These are phyloP conservation scores for Endomychus coccineus DNA, from an alignment of 2,888 invertebrate genomes.

Conservation along the genomic window DNA sequence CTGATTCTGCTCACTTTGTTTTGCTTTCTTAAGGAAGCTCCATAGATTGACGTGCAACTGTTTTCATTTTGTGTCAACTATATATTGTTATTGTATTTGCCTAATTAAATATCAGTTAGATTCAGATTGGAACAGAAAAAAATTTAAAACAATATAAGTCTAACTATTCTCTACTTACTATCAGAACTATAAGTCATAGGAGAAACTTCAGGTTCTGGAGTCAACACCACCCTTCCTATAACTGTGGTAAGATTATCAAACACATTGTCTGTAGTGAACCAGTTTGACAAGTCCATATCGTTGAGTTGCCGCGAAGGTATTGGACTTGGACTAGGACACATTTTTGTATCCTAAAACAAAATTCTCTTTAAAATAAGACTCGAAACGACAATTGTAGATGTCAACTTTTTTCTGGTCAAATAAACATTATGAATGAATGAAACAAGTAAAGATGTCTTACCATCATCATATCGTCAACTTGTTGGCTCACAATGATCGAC, in stretches of 20 bases:
- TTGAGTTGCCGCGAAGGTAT: conserved; percentile 37
- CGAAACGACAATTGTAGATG: too few species aligned
- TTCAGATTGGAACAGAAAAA: too few species aligned
- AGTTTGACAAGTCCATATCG: conserved; percentile 54
- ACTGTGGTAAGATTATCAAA: conserved; percentile 68
- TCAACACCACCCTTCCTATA: conserved; percentile 55
- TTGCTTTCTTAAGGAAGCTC: too few species aligned
- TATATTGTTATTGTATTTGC: too few species aligned
- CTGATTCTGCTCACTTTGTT: too few species aligned
- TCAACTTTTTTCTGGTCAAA: too few species aligned
- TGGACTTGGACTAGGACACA: conserved; percentile 42
- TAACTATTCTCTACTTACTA: conserved; percentile 45
- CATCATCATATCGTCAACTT: conserved; percentile 42
- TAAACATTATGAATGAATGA: too few species aligned
- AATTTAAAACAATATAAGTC: neutral
- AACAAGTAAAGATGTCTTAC: conserved; percentile 5
- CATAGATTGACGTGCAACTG: too few species aligned
- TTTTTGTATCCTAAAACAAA: conserved; percentile 40
- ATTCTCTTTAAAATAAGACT: neutral
- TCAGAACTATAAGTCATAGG: conserved; percentile 58
- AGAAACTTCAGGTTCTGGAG: conserved; percentile 51
- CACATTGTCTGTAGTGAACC: conserved; percentile 67
- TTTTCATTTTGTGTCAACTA: too few species aligned
- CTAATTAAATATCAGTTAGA: too few species aligned
- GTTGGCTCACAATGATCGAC: conserved; percentile 53